A percentile compares a stretch with the other conserved stretches of the same genome.
These are phyloP conservation scores for Trogon surrucura DNA, from an alignment of 2,113 vertebrate species.

Conservation along the genomic window DNA sequence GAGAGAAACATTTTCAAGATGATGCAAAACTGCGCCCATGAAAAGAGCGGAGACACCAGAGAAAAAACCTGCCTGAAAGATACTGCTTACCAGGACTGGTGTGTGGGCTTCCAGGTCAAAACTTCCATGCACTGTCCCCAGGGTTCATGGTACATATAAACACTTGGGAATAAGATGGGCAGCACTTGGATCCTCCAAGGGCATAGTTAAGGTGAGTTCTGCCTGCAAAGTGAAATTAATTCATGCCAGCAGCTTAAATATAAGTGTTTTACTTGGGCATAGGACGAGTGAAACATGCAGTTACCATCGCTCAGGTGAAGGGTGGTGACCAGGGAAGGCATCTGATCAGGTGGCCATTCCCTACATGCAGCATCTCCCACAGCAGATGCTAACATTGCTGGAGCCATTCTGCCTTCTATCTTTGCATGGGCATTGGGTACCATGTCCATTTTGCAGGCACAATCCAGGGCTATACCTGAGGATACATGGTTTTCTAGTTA, in stretches of 20 bases:
- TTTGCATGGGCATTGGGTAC: background rate
- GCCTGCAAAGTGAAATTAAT: background rate
- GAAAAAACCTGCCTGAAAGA: background rate
- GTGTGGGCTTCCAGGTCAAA: background rate
- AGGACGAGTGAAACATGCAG: background rate
- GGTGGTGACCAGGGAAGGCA: background rate
- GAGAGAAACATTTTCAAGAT: background rate
- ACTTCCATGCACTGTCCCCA: background rate
- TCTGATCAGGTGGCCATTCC: background rate
- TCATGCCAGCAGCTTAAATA: background rate
- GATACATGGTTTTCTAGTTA: background rate
- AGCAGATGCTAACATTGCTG: rapidly evolving
- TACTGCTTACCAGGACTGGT: rapidly evolving
- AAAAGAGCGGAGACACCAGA: background rate
- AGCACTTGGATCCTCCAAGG: background rate
- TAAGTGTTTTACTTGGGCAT: background rate
- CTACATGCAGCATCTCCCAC: background rate
- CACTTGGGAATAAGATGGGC: background rate
- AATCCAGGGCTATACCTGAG: background rate
- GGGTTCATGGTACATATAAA: background rate
- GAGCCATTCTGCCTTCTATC: background rate
- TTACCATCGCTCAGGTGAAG: background rate
- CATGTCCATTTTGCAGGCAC: rapidly evolving
- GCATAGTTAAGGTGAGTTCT: background rate
- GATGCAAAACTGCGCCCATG: background rate